These are phyloP conservation scores for Psilopsiagon aurifrons DNA, from an alignment of 2,113 vertebrate species.

Conservation along the genomic window DNA sequence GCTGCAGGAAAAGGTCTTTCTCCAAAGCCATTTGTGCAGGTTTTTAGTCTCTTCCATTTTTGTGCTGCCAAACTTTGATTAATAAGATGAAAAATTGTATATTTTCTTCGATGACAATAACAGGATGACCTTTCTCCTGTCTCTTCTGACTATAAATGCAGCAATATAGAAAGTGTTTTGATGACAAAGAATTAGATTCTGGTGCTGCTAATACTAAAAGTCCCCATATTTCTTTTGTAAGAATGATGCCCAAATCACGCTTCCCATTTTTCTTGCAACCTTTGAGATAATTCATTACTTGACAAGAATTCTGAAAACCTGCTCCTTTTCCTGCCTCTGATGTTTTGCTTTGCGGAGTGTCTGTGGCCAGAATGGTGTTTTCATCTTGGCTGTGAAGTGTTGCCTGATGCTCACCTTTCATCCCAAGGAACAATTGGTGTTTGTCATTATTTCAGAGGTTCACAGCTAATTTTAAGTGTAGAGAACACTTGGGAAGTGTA, in stretches of 20 bases:
- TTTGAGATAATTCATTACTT: neutral
- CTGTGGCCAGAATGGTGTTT: neutral
- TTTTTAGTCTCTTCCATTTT: neutral
- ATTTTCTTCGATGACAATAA: neutral
- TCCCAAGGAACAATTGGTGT: neutral
- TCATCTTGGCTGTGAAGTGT: neutral
- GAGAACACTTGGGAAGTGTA: neutral
- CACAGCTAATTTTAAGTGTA: neutral
- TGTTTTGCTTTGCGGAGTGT: neutral
- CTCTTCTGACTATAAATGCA: neutral
- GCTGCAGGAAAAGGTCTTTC: neutral
- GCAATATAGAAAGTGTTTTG: neutral
- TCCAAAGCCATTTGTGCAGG: neutral
- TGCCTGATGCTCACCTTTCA: neutral
- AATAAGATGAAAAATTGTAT: neutral
- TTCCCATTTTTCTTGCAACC: neutral
- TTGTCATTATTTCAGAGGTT: neutral
- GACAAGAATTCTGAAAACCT: neutral
- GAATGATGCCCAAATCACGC: neutral
- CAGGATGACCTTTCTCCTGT: neutral
- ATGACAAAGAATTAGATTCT: neutral
- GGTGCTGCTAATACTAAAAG: neutral
- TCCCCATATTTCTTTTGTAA: neutral
- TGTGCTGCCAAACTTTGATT: neutral
- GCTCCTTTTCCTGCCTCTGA: neutral